These are phyloP conservation scores for Belgica antarctica DNA, from an alignment of 2,888 invertebrate genomes.

Conservation along the genomic window DNA sequence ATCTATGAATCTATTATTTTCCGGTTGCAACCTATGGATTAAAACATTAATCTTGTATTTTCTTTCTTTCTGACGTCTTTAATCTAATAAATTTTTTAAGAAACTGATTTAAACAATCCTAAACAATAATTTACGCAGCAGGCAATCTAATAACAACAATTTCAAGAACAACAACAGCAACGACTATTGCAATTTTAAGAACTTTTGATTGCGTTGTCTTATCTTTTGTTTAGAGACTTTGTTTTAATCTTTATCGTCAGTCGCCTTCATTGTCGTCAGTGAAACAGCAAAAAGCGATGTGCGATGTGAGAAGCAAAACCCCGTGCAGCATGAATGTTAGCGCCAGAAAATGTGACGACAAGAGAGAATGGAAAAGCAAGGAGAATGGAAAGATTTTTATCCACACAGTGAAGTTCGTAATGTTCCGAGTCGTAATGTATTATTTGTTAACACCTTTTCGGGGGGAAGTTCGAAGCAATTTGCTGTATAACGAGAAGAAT, in stretches of 20 bases:
- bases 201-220: neutral
- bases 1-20: too few species aligned
- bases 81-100: too few species aligned
- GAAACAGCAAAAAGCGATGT: too few species aligned
- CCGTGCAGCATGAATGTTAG: neutral
- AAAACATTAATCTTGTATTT: too few species aligned
- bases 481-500: too few species aligned
- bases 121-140: neutral
- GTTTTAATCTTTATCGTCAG: constrained; percentile 1
- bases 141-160: constrained; percentile 3
- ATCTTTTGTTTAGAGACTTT: neutral
- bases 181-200: constrained; percentile 2
- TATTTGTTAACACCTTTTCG: constrained; percentile 29
- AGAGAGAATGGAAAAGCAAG: neutral
- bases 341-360: constrained; percentile 8
- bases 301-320: too few species aligned
- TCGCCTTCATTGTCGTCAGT: too few species aligned
- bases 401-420: neutral
- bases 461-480: neutral
- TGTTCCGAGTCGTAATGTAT: neutral
- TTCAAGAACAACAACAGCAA: neutral
- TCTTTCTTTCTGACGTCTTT: too few species aligned
- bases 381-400: neutral
- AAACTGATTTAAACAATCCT: neutral
- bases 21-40: too few species aligned